Evolutionary conservation across 1,140 invertebrate species (phyloP), one percentile per base, ranked within the genome.

Genomic region (Drosophila yakuba): DNA sequence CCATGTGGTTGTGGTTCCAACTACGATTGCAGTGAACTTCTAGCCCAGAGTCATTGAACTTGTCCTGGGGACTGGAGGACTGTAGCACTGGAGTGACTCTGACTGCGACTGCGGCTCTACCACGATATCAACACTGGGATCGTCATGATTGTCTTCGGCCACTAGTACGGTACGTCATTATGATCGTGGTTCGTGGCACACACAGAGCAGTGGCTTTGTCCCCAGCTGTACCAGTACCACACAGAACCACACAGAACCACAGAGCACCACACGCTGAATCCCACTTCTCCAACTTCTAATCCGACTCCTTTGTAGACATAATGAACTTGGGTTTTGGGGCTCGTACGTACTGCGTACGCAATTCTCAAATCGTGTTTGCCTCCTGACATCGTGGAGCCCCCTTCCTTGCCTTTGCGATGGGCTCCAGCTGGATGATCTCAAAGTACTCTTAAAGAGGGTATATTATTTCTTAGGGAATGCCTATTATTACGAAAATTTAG

Each of bases 281-380:
- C 36, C 10, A 55, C 51, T 23, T 48, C 63, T 48, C 38, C 36
- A 11, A 28, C 48, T 71, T 36, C 41, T n/a, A 58, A 25, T 74
- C 67, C 74, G 59, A 48, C 67, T 83, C 66, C 84, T 86, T 68
- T 66, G 75, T 88, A 79, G 84, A 88, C 83, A 88, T 89, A 89
- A 89, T 89, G 84, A 89, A 89, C 84, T 89, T 61, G 77, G 74
- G 71, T 80, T 89, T 80, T 71, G 56, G 64, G 45, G 25, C 45
- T 59, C 45, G 50, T 44, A 64, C 35, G 35, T 47, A 58, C 45
- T 51, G 63, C 73, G 68, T 89, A 89, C 84, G 84, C 84, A 89
- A 84, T 89, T 89, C 89, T 89, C 64, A 89, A 89, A 89, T 89
- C 84, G 84, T 89, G 80, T 89, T 83, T 83, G 77, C 81, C 56